phyloP scores from a whole-genome alignment of 1,140 invertebrate genomes.

The Brachystomella parvula region DNA sequence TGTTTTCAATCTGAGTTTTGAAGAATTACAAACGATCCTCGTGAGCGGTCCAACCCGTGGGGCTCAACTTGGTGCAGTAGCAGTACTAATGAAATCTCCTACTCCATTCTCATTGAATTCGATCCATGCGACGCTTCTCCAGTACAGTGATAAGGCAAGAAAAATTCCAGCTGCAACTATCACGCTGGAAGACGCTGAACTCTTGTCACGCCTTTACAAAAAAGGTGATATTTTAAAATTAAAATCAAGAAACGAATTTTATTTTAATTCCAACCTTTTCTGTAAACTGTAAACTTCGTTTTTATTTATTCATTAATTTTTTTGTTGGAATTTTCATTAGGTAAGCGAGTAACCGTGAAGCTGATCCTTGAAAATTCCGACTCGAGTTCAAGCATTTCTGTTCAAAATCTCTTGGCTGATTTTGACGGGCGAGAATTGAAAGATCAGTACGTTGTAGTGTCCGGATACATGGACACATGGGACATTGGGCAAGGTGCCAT shows the following conservation, averaged over 20 bases:
- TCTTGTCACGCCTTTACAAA: slow-evolving; percentile 44
- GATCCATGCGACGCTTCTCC: slow-evolving; percentile 37
- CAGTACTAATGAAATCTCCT: slow-evolving; percentile 46
- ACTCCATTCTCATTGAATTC: slow-evolving; percentile 45
- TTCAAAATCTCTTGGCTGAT: slow-evolving; percentile 21
- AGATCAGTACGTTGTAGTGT: slow-evolving; percentile 46
- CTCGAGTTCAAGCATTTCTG: slow-evolving; percentile 18
- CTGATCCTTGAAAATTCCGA: background rate
- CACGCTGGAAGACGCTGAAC: slow-evolving; percentile 50
- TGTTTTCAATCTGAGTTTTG: slow-evolving; percentile 14
- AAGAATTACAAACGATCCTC: background rate
- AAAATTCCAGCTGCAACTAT: slow-evolving; percentile 49
- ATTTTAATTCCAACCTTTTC: background rate
- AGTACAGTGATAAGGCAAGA: slow-evolving; percentile 34
- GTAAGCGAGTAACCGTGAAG: background rate
- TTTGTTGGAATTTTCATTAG: background rate
- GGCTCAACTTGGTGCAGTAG: slow-evolving; percentile 46
- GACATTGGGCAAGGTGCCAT: slow-evolving; percentile 47
- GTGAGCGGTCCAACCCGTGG: slow-evolving; percentile 5
- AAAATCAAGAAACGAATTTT: background rate
- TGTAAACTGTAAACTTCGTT: background rate
- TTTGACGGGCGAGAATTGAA: background rate
- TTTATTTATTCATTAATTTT: background rate
- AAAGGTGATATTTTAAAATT: slow-evolving; percentile 2
- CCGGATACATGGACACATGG: slow-evolving; percentile 53